phyloP scores from a whole-genome alignment of 2,888 invertebrate genomes.

The Gisinianus flammeolus region DNA sequence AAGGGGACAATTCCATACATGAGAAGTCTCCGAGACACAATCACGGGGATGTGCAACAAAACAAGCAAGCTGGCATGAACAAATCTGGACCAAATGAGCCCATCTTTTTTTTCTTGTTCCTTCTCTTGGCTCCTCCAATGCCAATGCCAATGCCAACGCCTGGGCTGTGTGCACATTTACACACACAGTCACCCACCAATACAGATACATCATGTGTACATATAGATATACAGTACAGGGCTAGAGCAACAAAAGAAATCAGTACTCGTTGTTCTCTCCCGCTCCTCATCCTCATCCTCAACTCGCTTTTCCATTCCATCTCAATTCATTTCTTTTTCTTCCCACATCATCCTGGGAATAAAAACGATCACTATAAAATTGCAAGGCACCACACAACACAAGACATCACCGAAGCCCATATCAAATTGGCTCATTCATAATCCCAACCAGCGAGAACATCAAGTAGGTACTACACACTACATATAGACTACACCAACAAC shows the following conservation, averaged over 20 bases:
- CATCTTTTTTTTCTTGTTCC: constrained; percentile 24
- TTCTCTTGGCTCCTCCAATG: constrained; percentile 14
- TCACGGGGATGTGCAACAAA: constrained; percentile 20
- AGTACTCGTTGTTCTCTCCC: constrained; percentile 1
- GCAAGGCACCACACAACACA: constrained; percentile 20
- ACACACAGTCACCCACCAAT: background rate
- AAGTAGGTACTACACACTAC: background rate
- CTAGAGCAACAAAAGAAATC: constrained; percentile 26
- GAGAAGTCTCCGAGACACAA: constrained; percentile 24
- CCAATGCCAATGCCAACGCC: background rate
- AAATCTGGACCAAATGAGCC: constrained; percentile 49
- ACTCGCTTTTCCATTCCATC: constrained; percentile 39
- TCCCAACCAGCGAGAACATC: constrained; percentile 24
- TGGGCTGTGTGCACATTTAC: too few species aligned
- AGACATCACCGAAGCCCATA: constrained; percentile 36
- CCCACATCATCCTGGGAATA: constrained; percentile 49
- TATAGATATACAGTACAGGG: background rate
- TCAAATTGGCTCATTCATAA: constrained; percentile 50
- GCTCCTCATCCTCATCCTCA: constrained; percentile 18
- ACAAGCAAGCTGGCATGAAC: constrained; percentile 35
- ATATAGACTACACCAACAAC: too few species aligned
- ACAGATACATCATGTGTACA: background rate
- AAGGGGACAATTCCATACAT: constrained; percentile 48
- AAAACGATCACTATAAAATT: constrained; percentile 49
- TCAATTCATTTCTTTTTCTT: constrained; percentile 43